phyloP scores from a whole-genome alignment of 2,888 invertebrate genomes.

The Liposcelis brunnea region DNA sequence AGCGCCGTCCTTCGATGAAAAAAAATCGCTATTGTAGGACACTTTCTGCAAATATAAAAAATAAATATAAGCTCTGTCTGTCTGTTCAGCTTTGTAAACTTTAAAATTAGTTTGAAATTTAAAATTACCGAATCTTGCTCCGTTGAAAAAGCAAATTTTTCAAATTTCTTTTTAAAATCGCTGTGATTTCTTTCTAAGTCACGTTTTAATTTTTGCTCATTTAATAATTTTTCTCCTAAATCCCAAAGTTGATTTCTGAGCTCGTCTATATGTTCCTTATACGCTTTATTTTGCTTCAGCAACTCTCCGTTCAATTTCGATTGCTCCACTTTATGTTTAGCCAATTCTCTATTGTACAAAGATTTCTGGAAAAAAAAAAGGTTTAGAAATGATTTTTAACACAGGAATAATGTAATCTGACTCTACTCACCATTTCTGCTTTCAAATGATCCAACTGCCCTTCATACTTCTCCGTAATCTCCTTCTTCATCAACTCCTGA shows the following conservation, averaged over 20 bases:
- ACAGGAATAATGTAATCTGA: no score
- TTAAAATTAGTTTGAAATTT: no score
- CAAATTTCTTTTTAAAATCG: slow-evolving; percentile 16
- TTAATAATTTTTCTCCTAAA: slow-evolving; percentile 39
- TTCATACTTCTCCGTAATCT: slow-evolving; percentile 48
- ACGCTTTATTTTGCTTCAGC: slow-evolving; percentile 31
- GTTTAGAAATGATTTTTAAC: no score
- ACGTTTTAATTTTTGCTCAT: slow-evolving; percentile 38
- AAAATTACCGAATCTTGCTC: slow-evolving; percentile 18
- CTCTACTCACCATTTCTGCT: slow-evolving; percentile 58
- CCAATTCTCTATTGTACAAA: slow-evolving; percentile 45
- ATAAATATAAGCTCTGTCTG: no score
- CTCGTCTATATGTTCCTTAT: slow-evolving; percentile 28
- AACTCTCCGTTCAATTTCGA: slow-evolving; percentile 23
- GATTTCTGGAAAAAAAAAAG: slow-evolving; percentile 25
- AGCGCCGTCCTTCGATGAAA: background rate
- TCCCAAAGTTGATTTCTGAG: slow-evolving; percentile 41
- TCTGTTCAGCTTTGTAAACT: no score
- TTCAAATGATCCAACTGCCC: slow-evolving; percentile 63
- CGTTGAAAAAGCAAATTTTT: slow-evolving; percentile 21
- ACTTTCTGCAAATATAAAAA: background rate
- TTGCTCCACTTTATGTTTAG: slow-evolving; percentile 29
- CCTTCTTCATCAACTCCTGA: slow-evolving; percentile 29
- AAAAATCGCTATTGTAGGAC: background rate
- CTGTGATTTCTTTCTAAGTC: slow-evolving; percentile 27